Percentiles rank a stretch among this genome's conserved stretches.
Conservation (phyloP, 2,113 vertebrate genomes). For the Neodon shergylaensis region DNA sequence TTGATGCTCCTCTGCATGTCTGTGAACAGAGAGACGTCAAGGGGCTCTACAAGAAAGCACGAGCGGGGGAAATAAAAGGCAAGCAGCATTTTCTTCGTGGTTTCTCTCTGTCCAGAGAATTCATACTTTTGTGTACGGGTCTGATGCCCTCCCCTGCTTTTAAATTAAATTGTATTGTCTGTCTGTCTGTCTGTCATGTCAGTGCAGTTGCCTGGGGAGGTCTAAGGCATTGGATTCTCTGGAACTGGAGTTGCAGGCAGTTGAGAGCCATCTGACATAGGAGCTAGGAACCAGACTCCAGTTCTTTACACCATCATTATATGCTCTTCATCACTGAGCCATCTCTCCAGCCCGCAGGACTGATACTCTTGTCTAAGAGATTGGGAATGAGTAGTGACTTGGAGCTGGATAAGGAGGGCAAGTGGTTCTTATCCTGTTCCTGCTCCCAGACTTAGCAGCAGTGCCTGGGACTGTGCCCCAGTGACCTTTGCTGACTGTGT, state of each 20-base stretch:
- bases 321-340: background rate
- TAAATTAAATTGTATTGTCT: background rate
- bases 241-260: background rate
- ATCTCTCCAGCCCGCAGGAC: background rate
- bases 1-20: conserved; percentile 96
- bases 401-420: background rate
- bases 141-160: background rate
- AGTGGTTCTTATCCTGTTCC: background rate
- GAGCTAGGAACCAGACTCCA: background rate
- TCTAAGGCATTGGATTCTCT: no score
- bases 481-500: background rate
- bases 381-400: background rate
- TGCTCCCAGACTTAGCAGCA: background rate
- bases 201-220: background rate
- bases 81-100: background rate
- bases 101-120: background rate
- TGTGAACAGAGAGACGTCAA: conserved; percentile 98
- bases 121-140: background rate
- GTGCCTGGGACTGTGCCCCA: fast-evolving
- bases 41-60: conserved; percentile 97
- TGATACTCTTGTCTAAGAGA: background rate
- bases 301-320: background rate
- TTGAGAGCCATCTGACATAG: background rate
- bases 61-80: conserved; percentile 99
- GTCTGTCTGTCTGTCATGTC: background rate